Evolutionary conservation across 2,888 invertebrate species (phyloP), one percentile per base, ranked within the genome.

Genomic region (Pherbina coryleti): DNA sequence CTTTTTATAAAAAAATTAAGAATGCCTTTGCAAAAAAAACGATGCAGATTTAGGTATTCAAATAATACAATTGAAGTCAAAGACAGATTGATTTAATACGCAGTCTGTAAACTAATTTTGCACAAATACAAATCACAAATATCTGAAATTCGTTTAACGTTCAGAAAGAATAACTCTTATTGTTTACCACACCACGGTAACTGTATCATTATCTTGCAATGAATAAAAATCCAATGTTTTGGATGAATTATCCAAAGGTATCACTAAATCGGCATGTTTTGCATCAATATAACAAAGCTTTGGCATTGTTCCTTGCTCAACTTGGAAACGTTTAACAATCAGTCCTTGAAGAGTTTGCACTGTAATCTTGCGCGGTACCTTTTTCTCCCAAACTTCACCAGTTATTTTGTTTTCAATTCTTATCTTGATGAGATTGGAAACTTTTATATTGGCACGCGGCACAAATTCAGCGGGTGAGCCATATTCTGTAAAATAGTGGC

Each of bases 151-250:
- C 4, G 37, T 37, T 37, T 11, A 44, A 44, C 11, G 14, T 44
- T 44, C 44, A 44, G 44, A 44, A 44, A 11, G 44, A 1, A 44
- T 44, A 44, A 44, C 2, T 25, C 28, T 28, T 28, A 55, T 5
- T 19, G 2, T 77, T 79, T 84, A 88, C 92, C 92, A 94, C 84
- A 92, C 92, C 9, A 94, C 95, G 79, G 94, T 90, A 82, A 98
- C 93, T 78, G 92, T 93, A 90, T 97, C 97, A 79, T 95, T 95
- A 84, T 95, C 94, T 90, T 95, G 95, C 57, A 97, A 91, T 0
- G 97, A 96, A 90, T 94, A 98, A 88, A 93, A 96, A 70, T 93
- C 93, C 60, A 98, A 90, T 85, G 95, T 94, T 88, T 96, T 95
- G 85, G 96, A 93, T 78, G 93, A 94, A 87, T 97, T 96, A 82